phyloP scores from a whole-genome alignment of 2,888 invertebrate genomes.

The Lasioglossum lativentre region DNA sequence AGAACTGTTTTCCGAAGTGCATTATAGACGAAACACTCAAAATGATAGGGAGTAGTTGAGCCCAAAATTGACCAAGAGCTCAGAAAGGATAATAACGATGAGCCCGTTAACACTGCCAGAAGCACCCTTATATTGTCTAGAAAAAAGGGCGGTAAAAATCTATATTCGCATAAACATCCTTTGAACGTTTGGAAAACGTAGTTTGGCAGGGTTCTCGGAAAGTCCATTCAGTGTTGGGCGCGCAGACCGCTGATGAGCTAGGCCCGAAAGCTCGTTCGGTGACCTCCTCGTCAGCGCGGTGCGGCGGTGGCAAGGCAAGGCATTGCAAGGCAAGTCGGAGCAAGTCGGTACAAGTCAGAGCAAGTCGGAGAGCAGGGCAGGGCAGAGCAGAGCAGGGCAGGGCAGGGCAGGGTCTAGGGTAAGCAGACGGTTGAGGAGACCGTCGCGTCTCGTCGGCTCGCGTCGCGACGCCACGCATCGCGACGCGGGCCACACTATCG shows the following conservation, averaged over 20 bases:
- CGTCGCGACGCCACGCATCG: background rate
- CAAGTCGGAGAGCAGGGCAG: background rate
- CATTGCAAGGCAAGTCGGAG: background rate
- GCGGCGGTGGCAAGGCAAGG: too few relatives aligned
- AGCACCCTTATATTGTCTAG: background rate
- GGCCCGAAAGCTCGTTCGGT: background rate
- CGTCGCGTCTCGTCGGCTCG: background rate
- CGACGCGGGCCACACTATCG: conserved; percentile 46
- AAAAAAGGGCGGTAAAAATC: conserved; percentile 17
- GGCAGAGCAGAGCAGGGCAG: background rate
- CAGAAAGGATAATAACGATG: background rate
- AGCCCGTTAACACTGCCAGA: background rate
- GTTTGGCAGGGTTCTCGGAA: conserved; percentile 13
- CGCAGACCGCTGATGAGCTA: conserved; percentile 15
- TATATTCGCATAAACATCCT: conserved; percentile 14
- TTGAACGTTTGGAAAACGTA: background rate
- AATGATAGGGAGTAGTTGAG: background rate
- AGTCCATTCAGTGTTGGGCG: conserved; percentile 33
- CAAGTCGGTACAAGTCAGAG: background rate
- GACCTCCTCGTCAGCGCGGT: background rate
- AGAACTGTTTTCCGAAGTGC: too few relatives aligned
- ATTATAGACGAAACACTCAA: background rate
- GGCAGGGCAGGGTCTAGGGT: conserved; percentile 7
- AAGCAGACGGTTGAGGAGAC: background rate
- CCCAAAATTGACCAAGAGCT: background rate